Evolutionary conservation across 2,888 invertebrate genomes (phyloP), one percentile per base, ranked within the genome.

Genomic region (Epistrophe eligans): DNA sequence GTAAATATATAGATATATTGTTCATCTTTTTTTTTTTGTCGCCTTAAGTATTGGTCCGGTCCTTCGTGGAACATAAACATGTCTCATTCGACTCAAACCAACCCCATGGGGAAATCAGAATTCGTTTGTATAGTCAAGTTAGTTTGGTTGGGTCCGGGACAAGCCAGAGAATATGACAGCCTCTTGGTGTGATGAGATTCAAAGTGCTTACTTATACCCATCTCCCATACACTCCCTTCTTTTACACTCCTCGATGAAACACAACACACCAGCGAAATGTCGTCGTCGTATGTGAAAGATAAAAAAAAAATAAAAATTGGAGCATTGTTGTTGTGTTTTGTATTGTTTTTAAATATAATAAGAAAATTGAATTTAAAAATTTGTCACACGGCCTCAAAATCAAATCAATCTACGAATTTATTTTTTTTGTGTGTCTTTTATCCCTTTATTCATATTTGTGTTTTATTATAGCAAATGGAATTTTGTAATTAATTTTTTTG

Each of bases 1-100:
- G 32, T 55, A 15, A 24, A 24, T 11, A 11, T 17, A 38, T 40
- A 64, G 45, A 17, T 32, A 55, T 15, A 13, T 52, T 58, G 10
- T 64, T 28, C 9, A 67, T 52, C 32, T 67, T 45, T 64, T 15
- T 19, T 64, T 19, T 24, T 17, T 35, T 35, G 19, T 43, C 24
- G 83, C 74, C 74, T 83, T 76, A 83, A 83, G 83, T 79, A 72
- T 87, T 79, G 60, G 83, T 87, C 87, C 83, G 76, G 83, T 87
- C 87, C 83, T 87, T 76, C 66, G 83, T 79, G 87, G 79, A 55
- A 79, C 83, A 87, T 87, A 83, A 87, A 87, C 55, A 83, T 83
- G 79, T 73, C 81, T 64, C 80, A 70, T 72, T 57, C 81, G 67
- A 79, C 17, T 74, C 83, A 73, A 62, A 52, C 76, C 80, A 60